Conservation (phyloP, 2,797 vertebrate genomes). For the Podarcis siculus region DNA sequence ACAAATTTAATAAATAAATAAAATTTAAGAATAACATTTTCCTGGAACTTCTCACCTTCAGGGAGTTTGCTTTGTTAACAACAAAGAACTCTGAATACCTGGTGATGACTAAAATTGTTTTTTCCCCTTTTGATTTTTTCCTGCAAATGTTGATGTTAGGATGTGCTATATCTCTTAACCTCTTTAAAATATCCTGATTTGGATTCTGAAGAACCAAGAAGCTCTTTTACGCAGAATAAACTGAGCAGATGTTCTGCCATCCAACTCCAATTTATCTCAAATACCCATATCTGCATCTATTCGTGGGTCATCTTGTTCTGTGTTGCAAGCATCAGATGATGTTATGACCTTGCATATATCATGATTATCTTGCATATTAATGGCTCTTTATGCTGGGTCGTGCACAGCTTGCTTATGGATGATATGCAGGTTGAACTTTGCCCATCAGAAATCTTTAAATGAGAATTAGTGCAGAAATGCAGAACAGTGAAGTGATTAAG, state of each 20-base stretch:
- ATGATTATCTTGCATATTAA: constrained; percentile 22
- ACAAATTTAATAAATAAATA: too few species aligned
- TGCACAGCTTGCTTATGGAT: neutral
- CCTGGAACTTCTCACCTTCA: neutral
- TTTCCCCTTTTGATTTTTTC: neutral
- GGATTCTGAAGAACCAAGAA: neutral
- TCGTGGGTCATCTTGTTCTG: constrained; percentile 5
- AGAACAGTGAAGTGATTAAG: constrained; percentile 34
- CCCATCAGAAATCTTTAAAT: constrained; percentile 7
- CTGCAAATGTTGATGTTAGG: neutral
- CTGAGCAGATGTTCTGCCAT: neutral
- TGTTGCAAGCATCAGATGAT: constrained; percentile 28
- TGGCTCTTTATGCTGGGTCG: constrained; percentile 6
- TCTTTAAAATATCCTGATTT: constrained; percentile 7
- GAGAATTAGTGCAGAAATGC: neutral
- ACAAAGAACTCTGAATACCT: neutral
- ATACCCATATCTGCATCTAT: neutral
- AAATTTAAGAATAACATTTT: too few species aligned
- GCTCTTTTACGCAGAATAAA: neutral
- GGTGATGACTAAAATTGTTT: neutral
- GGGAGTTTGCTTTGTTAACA: neutral
- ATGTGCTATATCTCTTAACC: neutral
- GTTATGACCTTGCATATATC: neutral
- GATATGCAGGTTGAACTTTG: constrained; percentile 15
- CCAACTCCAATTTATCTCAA: constrained; percentile 14